These are phyloP conservation scores for Toxostoma redivivum DNA, from an alignment of 2,113 vertebrate species.

Conservation along the genomic window DNA sequence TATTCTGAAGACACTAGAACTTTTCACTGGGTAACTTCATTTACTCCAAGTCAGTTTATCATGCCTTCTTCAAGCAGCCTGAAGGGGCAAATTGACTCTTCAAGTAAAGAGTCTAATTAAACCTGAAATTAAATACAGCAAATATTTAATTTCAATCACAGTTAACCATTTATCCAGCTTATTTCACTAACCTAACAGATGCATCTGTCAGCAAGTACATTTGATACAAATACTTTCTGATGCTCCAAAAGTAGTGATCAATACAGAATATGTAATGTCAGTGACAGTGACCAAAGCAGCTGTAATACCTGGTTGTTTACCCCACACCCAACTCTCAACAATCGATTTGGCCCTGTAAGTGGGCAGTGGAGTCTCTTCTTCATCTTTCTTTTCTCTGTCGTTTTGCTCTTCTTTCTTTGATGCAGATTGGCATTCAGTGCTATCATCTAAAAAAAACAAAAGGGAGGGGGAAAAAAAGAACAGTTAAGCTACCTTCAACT, in stretches of 20 bases:
- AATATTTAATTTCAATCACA: not conserved
- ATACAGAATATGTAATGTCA: rapidly evolving
- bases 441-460: slow-evolving; percentile 80
- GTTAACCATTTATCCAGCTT: not conserved
- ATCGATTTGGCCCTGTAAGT: slow-evolving; percentile 84
- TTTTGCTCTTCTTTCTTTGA: slow-evolving; percentile 95
- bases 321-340: slow-evolving; percentile 99
- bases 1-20: not conserved
- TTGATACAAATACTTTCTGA: not conserved
- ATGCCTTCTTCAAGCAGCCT: not conserved
- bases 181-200: not conserved
- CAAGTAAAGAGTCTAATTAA: not conserved
- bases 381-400: slow-evolving; percentile 97
- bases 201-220: not conserved
- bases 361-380: slow-evolving; percentile 83
- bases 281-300: not conserved
- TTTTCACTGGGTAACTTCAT: not conserved
- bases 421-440: slow-evolving; percentile 79
- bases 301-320: slow-evolving; percentile 88
- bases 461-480: not conserved
- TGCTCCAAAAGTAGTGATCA: not conserved
- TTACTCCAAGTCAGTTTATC: not conserved
- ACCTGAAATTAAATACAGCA: not conserved
- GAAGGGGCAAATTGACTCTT: not conserved
- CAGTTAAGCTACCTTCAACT: not conserved